Percentiles rank a stretch among this genome's conserved stretches.
Evolutionary conservation across 2,888 invertebrate species (phyloP).

Genomic region (Harpalus rubripes): DNA sequence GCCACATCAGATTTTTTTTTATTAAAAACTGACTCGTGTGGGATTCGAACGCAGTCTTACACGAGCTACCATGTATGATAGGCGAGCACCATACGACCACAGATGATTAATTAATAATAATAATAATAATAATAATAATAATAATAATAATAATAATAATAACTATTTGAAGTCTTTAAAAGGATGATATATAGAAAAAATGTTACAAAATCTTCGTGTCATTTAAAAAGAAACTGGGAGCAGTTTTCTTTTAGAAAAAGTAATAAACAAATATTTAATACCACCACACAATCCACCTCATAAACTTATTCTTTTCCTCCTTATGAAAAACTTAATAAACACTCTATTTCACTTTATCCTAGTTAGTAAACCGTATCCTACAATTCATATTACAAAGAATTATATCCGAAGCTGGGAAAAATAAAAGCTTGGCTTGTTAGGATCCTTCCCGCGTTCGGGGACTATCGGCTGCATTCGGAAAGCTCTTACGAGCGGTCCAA

Average conservation of each 20-base stretch:
- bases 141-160: too few species aligned
- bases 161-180: too few species aligned
- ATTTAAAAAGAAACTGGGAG: too few species aligned
- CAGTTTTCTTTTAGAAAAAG: not conserved
- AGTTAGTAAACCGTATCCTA: not conserved
- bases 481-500: constrained; percentile 48
- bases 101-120: too few species aligned
- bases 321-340: not conserved
- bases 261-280: not conserved
- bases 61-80: too few species aligned
- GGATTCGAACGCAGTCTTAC: too few species aligned
- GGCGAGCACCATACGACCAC: too few species aligned
- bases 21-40: too few species aligned
- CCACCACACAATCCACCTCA: not conserved
- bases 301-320: not conserved
- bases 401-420: constrained; percentile 54
- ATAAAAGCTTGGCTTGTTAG: constrained; percentile 58
- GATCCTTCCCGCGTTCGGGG: constrained; percentile 43
- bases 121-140: too few species aligned
- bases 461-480: constrained; percentile 32
- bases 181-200: too few species aligned
- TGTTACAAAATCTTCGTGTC: too few species aligned
- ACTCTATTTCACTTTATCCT: not conserved
- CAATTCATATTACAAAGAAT: constrained; percentile 47
- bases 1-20: too few species aligned